A percentile compares a stretch with the other conserved stretches of the same genome.
phyloP scores from a whole-genome alignment of 2,888 invertebrate genomes.

The Tuberolachnus salignus region DNA sequence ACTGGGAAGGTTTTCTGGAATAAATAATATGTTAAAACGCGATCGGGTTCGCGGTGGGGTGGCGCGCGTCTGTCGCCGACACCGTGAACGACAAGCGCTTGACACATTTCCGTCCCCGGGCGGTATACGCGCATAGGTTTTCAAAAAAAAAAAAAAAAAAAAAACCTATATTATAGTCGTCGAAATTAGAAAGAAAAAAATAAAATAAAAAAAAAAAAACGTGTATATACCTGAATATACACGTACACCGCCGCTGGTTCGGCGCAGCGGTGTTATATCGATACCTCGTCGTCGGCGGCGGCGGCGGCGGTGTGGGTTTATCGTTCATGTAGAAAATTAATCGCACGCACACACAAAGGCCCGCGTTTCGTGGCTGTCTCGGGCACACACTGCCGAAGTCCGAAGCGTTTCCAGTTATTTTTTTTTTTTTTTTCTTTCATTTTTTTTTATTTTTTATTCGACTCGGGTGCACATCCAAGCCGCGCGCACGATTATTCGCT shows the following conservation, averaged over 20 bases:
- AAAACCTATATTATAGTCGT: too few relatives aligned
- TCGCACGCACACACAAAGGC: conserved; percentile 12
- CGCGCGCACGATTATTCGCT: not conserved
- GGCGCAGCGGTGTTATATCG: too few relatives aligned
- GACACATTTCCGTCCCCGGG: conserved; percentile 49
- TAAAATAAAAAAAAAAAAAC: too few relatives aligned
- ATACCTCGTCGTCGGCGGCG: not conserved
- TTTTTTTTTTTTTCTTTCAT: too few relatives aligned
- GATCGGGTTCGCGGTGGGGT: not conserved
- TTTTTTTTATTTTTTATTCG: not conserved
- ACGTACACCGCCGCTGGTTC: not conserved
- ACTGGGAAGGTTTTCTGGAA: too few relatives aligned
- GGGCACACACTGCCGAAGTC: not conserved
- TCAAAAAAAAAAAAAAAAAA: too few relatives aligned
- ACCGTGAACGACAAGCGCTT: conserved; percentile 18
- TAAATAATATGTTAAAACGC: too few relatives aligned
- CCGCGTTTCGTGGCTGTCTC: not conserved
- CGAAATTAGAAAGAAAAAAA: conserved; percentile 12
- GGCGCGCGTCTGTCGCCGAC: conserved; percentile 26
- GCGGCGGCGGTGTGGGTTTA: conserved; percentile 33
- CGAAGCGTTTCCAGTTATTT: too few relatives aligned
- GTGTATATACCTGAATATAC: not conserved
- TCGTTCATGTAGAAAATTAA: conserved; percentile 54
- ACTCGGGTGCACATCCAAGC: not conserved
- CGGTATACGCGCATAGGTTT: conserved; percentile 15